A percentile compares a stretch with the other conserved stretches of the same genome.
phyloP scores from a whole-genome alignment of 1,140 invertebrate species.

The Drosophila melanica region DNA sequence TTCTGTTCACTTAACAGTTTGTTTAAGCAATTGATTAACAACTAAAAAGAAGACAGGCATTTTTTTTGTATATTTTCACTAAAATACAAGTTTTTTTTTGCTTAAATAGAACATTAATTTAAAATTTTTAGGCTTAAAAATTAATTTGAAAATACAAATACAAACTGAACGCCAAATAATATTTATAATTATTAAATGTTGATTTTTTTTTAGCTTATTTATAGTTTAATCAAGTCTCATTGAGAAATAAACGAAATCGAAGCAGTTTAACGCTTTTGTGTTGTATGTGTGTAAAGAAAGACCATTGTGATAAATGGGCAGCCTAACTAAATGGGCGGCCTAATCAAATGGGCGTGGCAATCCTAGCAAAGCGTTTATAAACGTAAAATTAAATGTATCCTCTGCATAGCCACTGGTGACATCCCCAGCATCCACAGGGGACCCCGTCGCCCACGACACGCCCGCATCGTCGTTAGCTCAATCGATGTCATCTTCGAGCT shows the following conservation, averaged over 20 bases:
- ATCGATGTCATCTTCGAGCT: constrained; percentile 81
- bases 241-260: constrained; percentile 64
- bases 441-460: constrained; percentile 37
- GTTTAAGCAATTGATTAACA: constrained; percentile 54
- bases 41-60: constrained; percentile 62
- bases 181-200: constrained; percentile 54
- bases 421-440: constrained; percentile 50
- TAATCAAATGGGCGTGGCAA: constrained; percentile 67
- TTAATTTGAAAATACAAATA: constrained; percentile 67
- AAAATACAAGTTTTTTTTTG: constrained; percentile 46
- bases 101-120: constrained; percentile 70
- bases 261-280: constrained; percentile 27
- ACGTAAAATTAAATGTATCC: constrained; percentile 80
- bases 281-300: constrained; percentile 30
- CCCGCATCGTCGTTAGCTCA: constrained; percentile 65
- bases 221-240: constrained; percentile 69
- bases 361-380: constrained; percentile 82
- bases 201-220: constrained; percentile 33
- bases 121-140: constrained; percentile 65
- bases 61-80: constrained; percentile 52
- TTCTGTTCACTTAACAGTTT: constrained; percentile 15
- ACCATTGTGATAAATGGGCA: constrained; percentile 17
- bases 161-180: constrained; percentile 59
- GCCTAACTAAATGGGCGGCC: constrained; percentile 52
- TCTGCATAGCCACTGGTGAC: constrained; percentile 55